Evolutionary conservation across 2,797 vertebrate genomes (phyloP), one percentile per base, ranked within the genome.

Genomic region (Esox masquinongy): DNA sequence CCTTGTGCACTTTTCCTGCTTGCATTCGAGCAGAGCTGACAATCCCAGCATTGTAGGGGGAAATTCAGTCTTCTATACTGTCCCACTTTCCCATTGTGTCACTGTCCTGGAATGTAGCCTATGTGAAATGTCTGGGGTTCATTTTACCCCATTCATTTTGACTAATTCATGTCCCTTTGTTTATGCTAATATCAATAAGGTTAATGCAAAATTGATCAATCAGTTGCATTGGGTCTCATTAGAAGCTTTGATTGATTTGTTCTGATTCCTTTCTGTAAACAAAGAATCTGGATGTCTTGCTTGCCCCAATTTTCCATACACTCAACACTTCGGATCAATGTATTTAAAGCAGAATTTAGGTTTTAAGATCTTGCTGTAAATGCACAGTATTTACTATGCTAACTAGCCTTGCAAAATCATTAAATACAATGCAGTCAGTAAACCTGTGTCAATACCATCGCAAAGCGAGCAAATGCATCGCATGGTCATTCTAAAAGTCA

Each of bases 61-160:
- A 50, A 77, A 68, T 84, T 74, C 56, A 73, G 74, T 66, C 75
- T 70, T 51, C 77, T 83, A 59, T 81, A 79, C 79, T 81, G 78
- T 78, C 82, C 86, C 75, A 83, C 72, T 87, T 89, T 88, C 70
- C 71, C 72, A 80, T 88, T 90, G 87, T 88, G 39, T 77, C 51
- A 61, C 77, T 76, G 77, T 84, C 81, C 82, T 84, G 85, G 87
- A 91, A 89, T 90, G 82, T 31, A 31, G 29, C 29, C 7, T 80
- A 11, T 76, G 49, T 73, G 89, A 82, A 88, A 85, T 85, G 64
- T 81, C 29, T 61, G 22, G n/a, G 56, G 56, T 24, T 61, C 11
- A 61, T 24, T 61, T 26, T 24, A 61, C 56, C 79, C 80, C 2
- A 61, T 79, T 79, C 81, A 34, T 31, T 53, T 73, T 76, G 78